Evolutionary conservation across 2,113 vertebrate genomes (phyloP).

Genomic region (Cygnus atratus): DNA sequence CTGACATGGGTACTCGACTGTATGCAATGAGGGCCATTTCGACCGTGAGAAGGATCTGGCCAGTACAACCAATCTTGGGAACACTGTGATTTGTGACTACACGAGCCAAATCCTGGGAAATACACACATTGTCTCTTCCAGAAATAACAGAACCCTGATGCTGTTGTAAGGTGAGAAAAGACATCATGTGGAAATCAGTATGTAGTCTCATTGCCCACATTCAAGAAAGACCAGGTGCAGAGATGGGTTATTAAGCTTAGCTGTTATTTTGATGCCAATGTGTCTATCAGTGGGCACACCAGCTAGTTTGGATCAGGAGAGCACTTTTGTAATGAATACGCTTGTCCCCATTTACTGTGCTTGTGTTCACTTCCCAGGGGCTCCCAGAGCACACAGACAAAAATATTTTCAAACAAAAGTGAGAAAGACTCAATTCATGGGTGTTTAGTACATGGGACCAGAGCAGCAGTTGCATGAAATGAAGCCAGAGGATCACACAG

Average conservation of each 20-base stretch:
- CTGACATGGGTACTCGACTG: background rate
- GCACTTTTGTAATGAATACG: background rate
- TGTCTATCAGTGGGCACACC: background rate
- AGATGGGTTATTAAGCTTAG: background rate
- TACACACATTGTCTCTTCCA: background rate
- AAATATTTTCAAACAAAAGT: background rate
- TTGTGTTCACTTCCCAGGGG: background rate
- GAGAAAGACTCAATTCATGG: rapidly evolving
- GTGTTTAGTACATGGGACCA: background rate
- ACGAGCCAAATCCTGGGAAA: too few species aligned
- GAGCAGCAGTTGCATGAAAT: background rate
- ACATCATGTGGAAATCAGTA: background rate
- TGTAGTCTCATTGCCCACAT: background rate
- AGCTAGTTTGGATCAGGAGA: background rate
- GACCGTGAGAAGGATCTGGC: background rate
- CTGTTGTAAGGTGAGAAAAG: background rate
- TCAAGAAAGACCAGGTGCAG: background rate
- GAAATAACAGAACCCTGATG: background rate
- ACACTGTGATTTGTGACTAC: background rate
- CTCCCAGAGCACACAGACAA: background rate
- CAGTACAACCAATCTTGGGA: background rate
- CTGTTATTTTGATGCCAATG: background rate
- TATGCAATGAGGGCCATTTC: background rate
- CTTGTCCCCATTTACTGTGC: too few species aligned
- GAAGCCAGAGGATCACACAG: background rate